These are phyloP conservation scores for Saturnia japonica DNA, from an alignment of 2,888 invertebrate species.

Conservation along the genomic window DNA sequence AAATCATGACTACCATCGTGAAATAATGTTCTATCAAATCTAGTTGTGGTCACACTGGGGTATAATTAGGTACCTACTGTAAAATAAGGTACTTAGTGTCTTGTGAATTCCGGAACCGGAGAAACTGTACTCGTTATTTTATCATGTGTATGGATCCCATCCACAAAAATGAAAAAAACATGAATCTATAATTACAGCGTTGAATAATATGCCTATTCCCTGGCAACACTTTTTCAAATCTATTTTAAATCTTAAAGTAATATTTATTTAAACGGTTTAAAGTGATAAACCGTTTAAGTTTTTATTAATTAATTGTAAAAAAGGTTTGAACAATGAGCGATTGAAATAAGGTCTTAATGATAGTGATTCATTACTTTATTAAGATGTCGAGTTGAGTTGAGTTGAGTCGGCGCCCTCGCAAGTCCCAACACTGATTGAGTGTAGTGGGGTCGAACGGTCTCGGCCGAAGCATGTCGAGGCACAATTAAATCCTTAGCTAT, in stretches of 20 bases:
- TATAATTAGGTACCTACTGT: neutral
- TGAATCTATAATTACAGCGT: neutral
- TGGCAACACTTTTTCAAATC: neutral
- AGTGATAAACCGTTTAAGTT: neutral
- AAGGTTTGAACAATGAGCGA: neutral
- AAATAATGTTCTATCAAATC: neutral
- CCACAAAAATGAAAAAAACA: no score
- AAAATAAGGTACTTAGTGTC: neutral
- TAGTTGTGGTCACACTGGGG: neutral
- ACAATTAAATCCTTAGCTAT: slow-evolving; percentile 3
- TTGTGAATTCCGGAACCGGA: no score
- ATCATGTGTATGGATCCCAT: no score
- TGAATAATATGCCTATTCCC: neutral
- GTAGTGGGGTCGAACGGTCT: neutral
- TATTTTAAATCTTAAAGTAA: neutral
- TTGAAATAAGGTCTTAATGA: slow-evolving; percentile 26
- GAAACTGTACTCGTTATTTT: no score
- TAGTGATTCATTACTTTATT: slow-evolving; percentile 36
- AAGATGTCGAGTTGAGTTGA: slow-evolving; percentile 9
- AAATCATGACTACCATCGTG: neutral
- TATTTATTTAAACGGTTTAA: neutral
- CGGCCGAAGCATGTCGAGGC: neutral
- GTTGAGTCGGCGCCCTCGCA: neutral
- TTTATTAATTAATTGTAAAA: neutral
- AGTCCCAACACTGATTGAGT: neutral